These are phyloP conservation scores for Macrochelys suwanniensis DNA, from an alignment of 2,797 vertebrate genomes.

Conservation along the genomic window DNA sequence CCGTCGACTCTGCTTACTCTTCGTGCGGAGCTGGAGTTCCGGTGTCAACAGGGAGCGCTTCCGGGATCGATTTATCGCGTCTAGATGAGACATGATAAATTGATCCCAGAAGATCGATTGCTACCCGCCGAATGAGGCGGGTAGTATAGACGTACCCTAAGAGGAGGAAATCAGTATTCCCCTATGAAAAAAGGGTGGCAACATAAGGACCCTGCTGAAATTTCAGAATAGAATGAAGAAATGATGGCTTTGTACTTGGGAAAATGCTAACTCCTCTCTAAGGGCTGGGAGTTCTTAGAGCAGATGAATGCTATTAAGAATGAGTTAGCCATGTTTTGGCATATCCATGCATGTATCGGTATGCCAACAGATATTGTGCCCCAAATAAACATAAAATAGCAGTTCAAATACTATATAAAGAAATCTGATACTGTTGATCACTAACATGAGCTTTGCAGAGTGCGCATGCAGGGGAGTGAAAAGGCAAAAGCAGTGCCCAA, in stretches of 20 bases:
- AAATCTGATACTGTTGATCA: neutral
- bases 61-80: too few species aligned
- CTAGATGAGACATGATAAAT: too few species aligned
- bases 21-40: too few species aligned
- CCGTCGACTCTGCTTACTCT: too few species aligned
- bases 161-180: neutral
- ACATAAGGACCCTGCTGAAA: neutral
- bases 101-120: too few species aligned
- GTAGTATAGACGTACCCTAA: neutral
- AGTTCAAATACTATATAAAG: neutral
- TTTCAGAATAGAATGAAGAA: constrained; percentile 20
- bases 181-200: neutral
- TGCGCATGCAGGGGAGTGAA: rapidly evolving
- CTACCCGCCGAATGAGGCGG: too few species aligned
- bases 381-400: neutral
- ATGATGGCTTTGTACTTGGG: neutral
- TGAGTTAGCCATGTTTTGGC: neutral
- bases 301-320: neutral
- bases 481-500: neutral
- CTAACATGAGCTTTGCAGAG: neutral
- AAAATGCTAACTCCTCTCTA: neutral
- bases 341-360: neutral
- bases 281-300: neutral
- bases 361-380: neutral
- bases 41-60: too few species aligned